A percentile compares a stretch with the other conserved stretches of the same genome.
Conservation (phyloP, 2,888 invertebrate genomes). For the Phoronis australis region DNA sequence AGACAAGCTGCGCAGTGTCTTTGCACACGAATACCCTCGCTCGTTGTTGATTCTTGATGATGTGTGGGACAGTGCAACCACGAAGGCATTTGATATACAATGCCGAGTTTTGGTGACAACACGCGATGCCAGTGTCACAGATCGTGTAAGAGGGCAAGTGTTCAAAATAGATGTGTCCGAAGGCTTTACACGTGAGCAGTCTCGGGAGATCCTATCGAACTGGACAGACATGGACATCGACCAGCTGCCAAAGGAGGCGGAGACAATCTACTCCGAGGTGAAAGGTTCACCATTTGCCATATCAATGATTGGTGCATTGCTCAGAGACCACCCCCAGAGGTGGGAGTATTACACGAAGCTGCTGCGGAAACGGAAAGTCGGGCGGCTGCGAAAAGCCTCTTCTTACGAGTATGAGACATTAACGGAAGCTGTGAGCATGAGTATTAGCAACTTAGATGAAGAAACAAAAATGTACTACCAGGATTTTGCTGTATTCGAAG, state of each 20-base stretch:
- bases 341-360: not conserved
- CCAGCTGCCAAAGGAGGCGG: not conserved
- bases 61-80: too few relatives aligned
- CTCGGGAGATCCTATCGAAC: not conserved
- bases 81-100: too few relatives aligned
- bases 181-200: not conserved
- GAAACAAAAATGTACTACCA: not conserved
- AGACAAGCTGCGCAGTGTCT: too few relatives aligned
- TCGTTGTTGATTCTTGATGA: too few relatives aligned
- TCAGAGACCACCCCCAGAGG: not conserved
- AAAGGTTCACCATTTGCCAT: constrained; percentile 1
- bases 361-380: not conserved
- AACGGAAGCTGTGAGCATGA: constrained; percentile 1
- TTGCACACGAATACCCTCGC: too few relatives aligned
- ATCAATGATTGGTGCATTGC: not conserved
- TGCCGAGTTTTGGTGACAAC: constrained; percentile 1
- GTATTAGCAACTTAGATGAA: constrained; percentile 1
- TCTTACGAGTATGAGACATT: constrained; percentile 1
- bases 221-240: not conserved
- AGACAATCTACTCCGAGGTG: not conserved
- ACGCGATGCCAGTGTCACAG: not conserved
- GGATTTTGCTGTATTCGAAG: constrained; percentile 1
- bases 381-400: not conserved
- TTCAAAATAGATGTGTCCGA: not conserved
- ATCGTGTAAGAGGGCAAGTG: not conserved